Evolutionary conservation across 2,888 invertebrate species (phyloP).

Genomic region (Drosophila mettleri): DNA sequence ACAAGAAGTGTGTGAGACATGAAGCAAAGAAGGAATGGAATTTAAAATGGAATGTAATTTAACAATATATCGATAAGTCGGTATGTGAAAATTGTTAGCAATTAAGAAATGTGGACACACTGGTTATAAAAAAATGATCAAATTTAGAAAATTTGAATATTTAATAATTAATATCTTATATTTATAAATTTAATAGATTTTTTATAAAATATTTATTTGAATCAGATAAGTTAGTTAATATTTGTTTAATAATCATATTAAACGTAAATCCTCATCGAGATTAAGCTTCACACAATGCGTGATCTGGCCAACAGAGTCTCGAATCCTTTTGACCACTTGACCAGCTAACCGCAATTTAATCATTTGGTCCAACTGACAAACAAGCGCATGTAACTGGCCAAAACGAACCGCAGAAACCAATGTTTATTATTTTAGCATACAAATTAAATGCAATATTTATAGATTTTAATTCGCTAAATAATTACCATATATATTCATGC

Average conservation of each 20-base stretch:
- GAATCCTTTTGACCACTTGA: constrained; percentile 49
- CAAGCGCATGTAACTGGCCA: constrained; percentile 27
- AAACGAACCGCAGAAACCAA: constrained; percentile 65
- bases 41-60: neutral
- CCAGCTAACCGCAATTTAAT: constrained; percentile 68
- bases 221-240: neutral
- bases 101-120: neutral
- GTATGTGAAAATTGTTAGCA: neutral
- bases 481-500: constrained; percentile 42
- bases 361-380: constrained; percentile 58
- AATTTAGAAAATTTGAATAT: neutral
- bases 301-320: constrained; percentile 23
- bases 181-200: neutral
- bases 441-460: constrained; percentile 76
- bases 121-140: neutral
- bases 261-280: constrained; percentile 16
- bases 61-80: neutral
- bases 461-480: constrained; percentile 65
- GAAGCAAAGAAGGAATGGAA: neutral
- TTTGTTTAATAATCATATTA: neutral
- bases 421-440: constrained; percentile 78
- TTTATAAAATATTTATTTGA: neutral
- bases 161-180: neutral
- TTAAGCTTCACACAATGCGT: constrained; percentile 32
- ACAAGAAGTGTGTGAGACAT: constrained; percentile 1